These are phyloP conservation scores for Apogon talboti DNA, from an alignment of 2,797 vertebrate species.

Conservation along the genomic window DNA sequence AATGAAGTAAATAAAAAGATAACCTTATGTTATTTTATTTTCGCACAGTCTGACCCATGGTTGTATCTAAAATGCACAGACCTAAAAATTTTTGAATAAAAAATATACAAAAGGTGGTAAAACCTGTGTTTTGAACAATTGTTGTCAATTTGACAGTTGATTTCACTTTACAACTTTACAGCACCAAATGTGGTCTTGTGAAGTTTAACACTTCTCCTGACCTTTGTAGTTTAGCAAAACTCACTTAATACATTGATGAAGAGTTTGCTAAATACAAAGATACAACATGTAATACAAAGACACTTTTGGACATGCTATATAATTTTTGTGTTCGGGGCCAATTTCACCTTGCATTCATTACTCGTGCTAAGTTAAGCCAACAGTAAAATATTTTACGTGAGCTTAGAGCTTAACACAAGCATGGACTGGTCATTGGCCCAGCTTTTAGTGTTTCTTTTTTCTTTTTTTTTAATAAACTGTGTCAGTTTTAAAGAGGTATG, in stretches of 20 bases:
- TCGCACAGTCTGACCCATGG: too few relatives aligned
- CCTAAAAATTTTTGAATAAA: not conserved
- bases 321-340: not conserved
- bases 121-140: too few relatives aligned
- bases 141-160: too few relatives aligned
- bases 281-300: not conserved
- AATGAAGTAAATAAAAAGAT: conserved; percentile 25
- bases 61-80: not conserved
- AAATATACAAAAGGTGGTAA: too few relatives aligned
- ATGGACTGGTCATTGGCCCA: not conserved
- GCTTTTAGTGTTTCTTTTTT: too few relatives aligned
- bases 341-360: not conserved
- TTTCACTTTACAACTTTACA: too few relatives aligned
- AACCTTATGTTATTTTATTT: not conserved
- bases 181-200: too few relatives aligned
- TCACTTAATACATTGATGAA: not conserved
- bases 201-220: too few relatives aligned
- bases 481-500: too few relatives aligned
- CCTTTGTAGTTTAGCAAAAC: not conserved
- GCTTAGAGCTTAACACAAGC: not conserved
- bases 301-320: not conserved
- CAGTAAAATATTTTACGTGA: too few relatives aligned
- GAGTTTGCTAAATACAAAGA: not conserved
- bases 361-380: not conserved
- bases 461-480: too few relatives aligned